These are phyloP conservation scores for Philypnodon macrostomus DNA, from an alignment of 2,797 vertebrate genomes.

Conservation along the genomic window DNA sequence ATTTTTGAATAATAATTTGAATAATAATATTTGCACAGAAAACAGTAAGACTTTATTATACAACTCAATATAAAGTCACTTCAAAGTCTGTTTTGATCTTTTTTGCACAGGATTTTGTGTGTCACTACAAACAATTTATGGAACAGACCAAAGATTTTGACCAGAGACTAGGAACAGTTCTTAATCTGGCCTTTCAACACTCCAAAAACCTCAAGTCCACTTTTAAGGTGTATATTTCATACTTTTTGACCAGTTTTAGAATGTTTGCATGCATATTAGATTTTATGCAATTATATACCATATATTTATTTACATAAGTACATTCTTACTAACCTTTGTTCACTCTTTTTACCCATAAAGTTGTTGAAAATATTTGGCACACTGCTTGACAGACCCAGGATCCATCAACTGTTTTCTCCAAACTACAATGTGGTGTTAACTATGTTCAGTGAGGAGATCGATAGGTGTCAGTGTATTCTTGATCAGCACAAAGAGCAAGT, in stretches of 20 bases:
- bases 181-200: constrained; percentile 82
- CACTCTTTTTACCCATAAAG: constrained; percentile 40
- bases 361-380: constrained; percentile 75
- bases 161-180: constrained; percentile 79
- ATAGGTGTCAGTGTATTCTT: constrained; percentile 69
- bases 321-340: neutral
- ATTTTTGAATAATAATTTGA: constrained; percentile 26
- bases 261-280: no score
- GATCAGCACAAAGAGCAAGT: constrained; percentile 76
- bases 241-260: neutral
- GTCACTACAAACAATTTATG: constrained; percentile 71
- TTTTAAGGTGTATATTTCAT: constrained; percentile 72
- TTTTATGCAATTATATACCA: neutral
- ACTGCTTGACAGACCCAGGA: constrained; percentile 74
- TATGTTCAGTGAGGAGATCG: constrained; percentile 78
- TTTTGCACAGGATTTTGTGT: constrained; percentile 75
- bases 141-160: constrained; percentile 82
- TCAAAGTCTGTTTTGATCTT: constrained; percentile 14
- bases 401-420: constrained; percentile 70
- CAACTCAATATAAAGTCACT: neutral
- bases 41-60: no score
- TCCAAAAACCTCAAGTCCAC: constrained; percentile 76
- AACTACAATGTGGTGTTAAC: constrained; percentile 72
- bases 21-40: constrained; percentile 12
- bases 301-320: neutral